phyloP scores from a whole-genome alignment of 2,888 invertebrate species.

The Leptinotarsa rubiginosa region DNA sequence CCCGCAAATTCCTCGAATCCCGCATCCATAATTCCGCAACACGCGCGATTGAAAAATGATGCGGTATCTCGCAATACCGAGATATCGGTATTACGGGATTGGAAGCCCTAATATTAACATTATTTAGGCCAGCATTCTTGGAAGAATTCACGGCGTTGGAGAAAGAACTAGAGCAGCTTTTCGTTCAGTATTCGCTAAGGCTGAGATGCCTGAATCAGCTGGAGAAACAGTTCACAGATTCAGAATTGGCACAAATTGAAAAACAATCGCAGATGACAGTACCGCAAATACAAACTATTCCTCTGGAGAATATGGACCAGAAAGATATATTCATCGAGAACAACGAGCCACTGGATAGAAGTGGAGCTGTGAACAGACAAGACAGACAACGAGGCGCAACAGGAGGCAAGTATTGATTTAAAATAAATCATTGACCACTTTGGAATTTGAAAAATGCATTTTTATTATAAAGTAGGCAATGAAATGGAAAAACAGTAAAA shows the following conservation, averaged over 20 bases:
- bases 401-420: slow-evolving; percentile 64
- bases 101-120: background rate
- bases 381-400: slow-evolving; percentile 72
- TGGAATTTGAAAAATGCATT: too few relatives aligned
- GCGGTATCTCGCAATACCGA: too few relatives aligned
- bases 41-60: too few relatives aligned
- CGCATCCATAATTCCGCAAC: too few relatives aligned
- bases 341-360: slow-evolving; percentile 53
- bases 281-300: slow-evolving; percentile 70
- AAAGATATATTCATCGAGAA: slow-evolving; percentile 55
- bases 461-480: too few relatives aligned
- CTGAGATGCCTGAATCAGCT: slow-evolving; percentile 90
- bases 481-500: too few relatives aligned
- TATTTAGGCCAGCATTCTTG: slow-evolving; percentile 89
- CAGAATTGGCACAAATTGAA: slow-evolving; percentile 83
- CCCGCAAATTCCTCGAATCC: too few relatives aligned
- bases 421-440: too few relatives aligned
- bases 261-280: slow-evolving; percentile 74
- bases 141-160: slow-evolving; percentile 94
- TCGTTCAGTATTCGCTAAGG: slow-evolving; percentile 88
- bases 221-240: slow-evolving; percentile 86
- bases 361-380: slow-evolving; percentile 57
- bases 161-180: slow-evolving; percentile 83
- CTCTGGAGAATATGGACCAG: slow-evolving; percentile 57
- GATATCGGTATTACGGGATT: too few relatives aligned